These are phyloP conservation scores for Stomatorhinus ivindoensis DNA, from an alignment of 2,113 vertebrate species.

Conservation along the genomic window DNA sequence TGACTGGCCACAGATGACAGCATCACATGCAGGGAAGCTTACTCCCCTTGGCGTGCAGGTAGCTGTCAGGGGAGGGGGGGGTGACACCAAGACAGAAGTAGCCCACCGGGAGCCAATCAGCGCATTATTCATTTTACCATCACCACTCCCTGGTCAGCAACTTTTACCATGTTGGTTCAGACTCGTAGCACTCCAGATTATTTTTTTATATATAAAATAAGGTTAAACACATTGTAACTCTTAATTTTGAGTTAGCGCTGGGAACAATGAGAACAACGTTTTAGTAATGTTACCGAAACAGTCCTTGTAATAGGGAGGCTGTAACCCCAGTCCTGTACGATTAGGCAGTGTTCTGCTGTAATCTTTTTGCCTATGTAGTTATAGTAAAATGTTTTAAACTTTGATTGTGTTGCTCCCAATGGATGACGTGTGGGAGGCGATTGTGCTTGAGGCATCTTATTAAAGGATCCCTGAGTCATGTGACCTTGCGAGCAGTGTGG, in stretches of 20 bases:
- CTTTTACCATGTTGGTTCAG: not conserved
- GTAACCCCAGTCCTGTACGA: not conserved
- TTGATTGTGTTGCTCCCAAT: not conserved
- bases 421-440: not conserved
- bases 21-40: no score
- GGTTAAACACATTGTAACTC: not conserved
- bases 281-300: not conserved
- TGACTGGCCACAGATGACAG: no score
- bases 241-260: not conserved
- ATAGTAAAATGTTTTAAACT: not conserved
- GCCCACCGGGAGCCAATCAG: no score
- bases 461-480: slow-evolving; percentile 39
- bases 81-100: not conserved
- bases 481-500: slow-evolving; percentile 49
- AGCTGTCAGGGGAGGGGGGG: not conserved
- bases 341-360: not conserved
- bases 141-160: not conserved
- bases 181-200: not conserved
- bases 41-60: no score
- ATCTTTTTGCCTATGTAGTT: not conserved
- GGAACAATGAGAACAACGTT: not conserved
- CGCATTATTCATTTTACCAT: not conserved
- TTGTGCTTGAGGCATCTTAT: not conserved
- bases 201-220: not conserved
- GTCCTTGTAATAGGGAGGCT: not conserved